Percentiles rank a stretch among this genome's conserved stretches.
Evolutionary conservation across 2,113 vertebrate species (phyloP).

Genomic region (Spea bombifrons): DNA sequence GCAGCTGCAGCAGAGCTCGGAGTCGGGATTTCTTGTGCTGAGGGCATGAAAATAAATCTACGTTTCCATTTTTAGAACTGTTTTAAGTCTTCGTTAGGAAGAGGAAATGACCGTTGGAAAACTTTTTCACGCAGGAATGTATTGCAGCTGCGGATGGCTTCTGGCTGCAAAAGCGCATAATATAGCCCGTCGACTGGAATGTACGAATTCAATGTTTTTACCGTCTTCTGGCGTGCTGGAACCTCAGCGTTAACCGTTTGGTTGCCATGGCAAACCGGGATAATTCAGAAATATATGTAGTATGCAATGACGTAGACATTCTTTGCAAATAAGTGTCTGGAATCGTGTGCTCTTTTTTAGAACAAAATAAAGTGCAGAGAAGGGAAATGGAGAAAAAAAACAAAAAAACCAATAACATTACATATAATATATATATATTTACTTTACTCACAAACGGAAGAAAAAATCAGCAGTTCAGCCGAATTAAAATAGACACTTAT

Average conservation of each 20-base stretch:
- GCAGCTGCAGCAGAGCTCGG: slow-evolving; percentile 24
- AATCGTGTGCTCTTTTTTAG: too few species aligned
- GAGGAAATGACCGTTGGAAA: slow-evolving; percentile 45
- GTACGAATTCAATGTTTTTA: slow-evolving; percentile 9
- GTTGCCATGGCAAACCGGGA: not conserved
- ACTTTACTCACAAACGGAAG: too few species aligned
- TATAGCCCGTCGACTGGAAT: slow-evolving; percentile 24
- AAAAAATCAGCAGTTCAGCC: too few species aligned
- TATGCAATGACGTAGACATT: too few species aligned
- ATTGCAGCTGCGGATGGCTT: slow-evolving; percentile 36
- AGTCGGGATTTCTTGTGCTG: slow-evolving; percentile 27
- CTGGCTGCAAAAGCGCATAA: slow-evolving; percentile 10
- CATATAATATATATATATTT: too few species aligned
- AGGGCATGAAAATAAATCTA: slow-evolving; percentile 39
- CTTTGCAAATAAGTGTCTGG: too few species aligned
- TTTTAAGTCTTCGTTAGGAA: slow-evolving; percentile 29
- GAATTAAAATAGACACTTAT: too few species aligned
- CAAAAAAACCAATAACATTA: too few species aligned
- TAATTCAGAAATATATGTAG: too few species aligned
- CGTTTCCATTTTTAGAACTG: slow-evolving; percentile 45
- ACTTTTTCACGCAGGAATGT: slow-evolving; percentile 26
- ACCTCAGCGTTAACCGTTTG: slow-evolving; percentile 23
- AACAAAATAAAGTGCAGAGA: too few species aligned
- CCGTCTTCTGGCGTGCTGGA: slow-evolving; percentile 10
- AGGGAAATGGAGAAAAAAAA: too few species aligned